Conservation (phyloP, 2,113 vertebrate genomes). For the Albula goreensis region DNA sequence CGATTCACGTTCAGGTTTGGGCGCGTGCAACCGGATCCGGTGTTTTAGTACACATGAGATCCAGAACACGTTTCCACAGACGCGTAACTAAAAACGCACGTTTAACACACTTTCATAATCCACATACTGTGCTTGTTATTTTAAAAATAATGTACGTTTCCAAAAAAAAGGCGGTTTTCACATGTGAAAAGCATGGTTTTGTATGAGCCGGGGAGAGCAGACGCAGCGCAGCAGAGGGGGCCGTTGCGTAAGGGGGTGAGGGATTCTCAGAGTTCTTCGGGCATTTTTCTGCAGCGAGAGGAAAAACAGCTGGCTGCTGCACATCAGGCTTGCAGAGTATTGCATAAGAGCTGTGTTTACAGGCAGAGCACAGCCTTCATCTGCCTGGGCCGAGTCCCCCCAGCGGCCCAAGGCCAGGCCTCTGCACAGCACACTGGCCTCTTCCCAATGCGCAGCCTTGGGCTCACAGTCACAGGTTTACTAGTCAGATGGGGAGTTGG, state of each 20-base stretch:
- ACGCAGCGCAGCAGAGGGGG: background rate
- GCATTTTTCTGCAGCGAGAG: background rate
- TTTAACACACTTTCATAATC: background rate
- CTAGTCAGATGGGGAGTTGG: no score
- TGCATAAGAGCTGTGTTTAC: background rate
- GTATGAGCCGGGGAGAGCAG: background rate
- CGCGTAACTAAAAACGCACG: background rate
- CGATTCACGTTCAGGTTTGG: background rate
- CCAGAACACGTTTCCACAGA: background rate
- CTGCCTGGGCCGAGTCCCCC: background rate
- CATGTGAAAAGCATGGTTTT: background rate
- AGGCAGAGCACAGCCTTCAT: background rate
- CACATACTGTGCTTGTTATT: background rate
- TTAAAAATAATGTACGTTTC: background rate
- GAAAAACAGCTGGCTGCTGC: background rate
- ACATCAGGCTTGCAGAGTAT: background rate
- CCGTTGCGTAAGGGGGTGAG: background rate
- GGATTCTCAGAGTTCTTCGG: background rate
- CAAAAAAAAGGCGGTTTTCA: background rate
- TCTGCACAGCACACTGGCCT: no score
- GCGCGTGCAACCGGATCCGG: background rate
- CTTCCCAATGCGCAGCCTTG: no score
- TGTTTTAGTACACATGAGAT: background rate
- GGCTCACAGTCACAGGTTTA: no score
- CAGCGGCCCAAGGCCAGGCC: no score